Evolutionary conservation across 35 echinoderm and acorn worm genomes (phyloP).

Genomic region (Heliocidaris erythrogramma): DNA sequence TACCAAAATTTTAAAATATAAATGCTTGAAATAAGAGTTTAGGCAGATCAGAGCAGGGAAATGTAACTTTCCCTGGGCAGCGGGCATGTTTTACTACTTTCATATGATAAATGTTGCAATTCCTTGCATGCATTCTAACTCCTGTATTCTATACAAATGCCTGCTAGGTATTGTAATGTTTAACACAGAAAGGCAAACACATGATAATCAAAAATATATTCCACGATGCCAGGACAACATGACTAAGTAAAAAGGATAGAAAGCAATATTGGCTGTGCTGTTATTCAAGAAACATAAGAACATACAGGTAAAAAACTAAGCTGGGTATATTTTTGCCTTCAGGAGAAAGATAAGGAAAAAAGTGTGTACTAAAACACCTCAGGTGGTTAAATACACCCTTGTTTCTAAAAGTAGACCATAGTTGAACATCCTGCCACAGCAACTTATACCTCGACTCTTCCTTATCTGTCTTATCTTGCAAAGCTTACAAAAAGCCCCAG

Average conservation of each 20-base stretch:
- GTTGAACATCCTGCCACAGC: not conserved
- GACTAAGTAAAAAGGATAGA: not conserved
- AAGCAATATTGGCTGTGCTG: not conserved
- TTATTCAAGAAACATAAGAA: not conserved
- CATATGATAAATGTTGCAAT: too few relatives aligned
- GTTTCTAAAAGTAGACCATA: not conserved
- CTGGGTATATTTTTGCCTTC: not conserved
- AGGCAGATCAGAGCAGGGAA: too few relatives aligned
- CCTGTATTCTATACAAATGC: too few relatives aligned
- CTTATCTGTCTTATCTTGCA: not conserved
- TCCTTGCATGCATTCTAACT: too few relatives aligned
- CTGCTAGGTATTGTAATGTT: too few relatives aligned
- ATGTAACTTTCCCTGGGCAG: too few relatives aligned
- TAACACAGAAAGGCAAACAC: too few relatives aligned
- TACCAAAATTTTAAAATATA: too few relatives aligned
- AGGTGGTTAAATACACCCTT: not conserved
- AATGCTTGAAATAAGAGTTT: too few relatives aligned
- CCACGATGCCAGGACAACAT: not conserved
- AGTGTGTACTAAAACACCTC: not conserved
- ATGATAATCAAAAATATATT: not conserved
- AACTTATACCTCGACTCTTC: not conserved
- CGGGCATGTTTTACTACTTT: too few relatives aligned
- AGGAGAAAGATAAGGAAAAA: slow-evolving; percentile 12
- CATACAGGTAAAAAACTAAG: not conserved
- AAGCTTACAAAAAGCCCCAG: not conserved